Base-by-base conservation (phyloP, 2,888 invertebrate species). In the Trichogramma dendrolimi region DNA sequence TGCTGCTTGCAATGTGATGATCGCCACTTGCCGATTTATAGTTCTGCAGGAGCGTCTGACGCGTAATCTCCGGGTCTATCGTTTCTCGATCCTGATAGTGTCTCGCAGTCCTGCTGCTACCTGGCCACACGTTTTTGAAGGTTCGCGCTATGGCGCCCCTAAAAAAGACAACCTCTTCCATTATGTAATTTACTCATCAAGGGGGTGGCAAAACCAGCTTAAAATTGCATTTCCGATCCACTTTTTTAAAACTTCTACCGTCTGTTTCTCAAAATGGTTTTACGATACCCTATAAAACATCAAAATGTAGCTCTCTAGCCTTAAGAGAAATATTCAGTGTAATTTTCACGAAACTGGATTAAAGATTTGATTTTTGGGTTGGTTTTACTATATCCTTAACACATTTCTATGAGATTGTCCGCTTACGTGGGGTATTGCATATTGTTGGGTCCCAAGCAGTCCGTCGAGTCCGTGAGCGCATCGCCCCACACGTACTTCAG, bases 401-500 rank as follows among this genome's bases (percentile, higher is more conserved):
- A 54, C 39, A 10, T 47, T 27, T 27, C 3, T 27, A 27, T 27
- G 3, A 27, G 27, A 27, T 27, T 27, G n/a, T 7, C 4, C 70
- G 81, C 83, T 83, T 83, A 93, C 94, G 87, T 87, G 65, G 94
- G 94, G 82, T 94, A 94, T 58, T 90, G 89, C 70, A 85, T 80
- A 70, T 92, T 89, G 72, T 91, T 90, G 5, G 94, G 94, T 27
- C 94, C 94, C 58, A 90, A 79, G 71, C 93, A 93, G 73, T 91
- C 89, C 38, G 83, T 80, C 6, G 88, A 84, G 77, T 91, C 91
- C 68, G 86, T 85, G 54, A 94, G 81, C 6, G 94, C 94, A 79
- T 94, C 92, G 14, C 94, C 94, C 86, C 92, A 92, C 27, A 92
- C 83, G 78, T 93, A 94, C 80, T 92, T 92, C 62, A 93, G 80